phyloP scores from a whole-genome alignment of 2,113 vertebrate species.

The Brachyistius frenatus region DNA sequence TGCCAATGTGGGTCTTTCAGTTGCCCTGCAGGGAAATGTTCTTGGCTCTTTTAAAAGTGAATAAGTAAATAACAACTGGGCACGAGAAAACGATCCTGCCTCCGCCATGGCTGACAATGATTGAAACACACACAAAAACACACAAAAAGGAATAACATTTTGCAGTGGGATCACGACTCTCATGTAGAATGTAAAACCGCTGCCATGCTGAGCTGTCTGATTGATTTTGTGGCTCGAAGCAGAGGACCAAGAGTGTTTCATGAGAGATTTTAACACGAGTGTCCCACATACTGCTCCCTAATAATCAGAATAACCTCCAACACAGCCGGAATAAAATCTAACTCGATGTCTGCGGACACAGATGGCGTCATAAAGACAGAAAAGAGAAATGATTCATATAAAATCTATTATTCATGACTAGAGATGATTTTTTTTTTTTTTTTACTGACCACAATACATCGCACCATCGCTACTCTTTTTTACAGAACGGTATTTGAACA shows the following conservation, averaged over 20 bases:
- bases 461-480: background rate
- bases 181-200: conserved; percentile 34
- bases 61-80: conserved; percentile 66
- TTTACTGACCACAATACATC: background rate
- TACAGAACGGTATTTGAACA: background rate
- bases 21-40: conserved; percentile 55
- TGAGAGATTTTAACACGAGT: conserved; percentile 12
- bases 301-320: conserved; percentile 32
- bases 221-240: conserved; percentile 12
- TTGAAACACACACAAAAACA: background rate
- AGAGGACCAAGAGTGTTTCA: conserved; percentile 27
- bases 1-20: conserved; percentile 32
- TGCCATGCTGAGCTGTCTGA: conserved; percentile 33
- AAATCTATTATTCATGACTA: background rate
- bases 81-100: conserved; percentile 26
- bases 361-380: background rate
- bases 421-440: background rate
- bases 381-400: background rate
- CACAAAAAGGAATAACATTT: conserved; percentile 19
- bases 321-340: background rate
- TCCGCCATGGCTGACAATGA: conserved; percentile 21
- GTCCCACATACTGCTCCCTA: conserved; percentile 11
- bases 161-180: conserved; percentile 24
- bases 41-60: conserved; percentile 41
- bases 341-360: background rate